Evolutionary conservation across 2,797 vertebrate genomes (phyloP).

Genomic region (Alectoris magna): DNA sequence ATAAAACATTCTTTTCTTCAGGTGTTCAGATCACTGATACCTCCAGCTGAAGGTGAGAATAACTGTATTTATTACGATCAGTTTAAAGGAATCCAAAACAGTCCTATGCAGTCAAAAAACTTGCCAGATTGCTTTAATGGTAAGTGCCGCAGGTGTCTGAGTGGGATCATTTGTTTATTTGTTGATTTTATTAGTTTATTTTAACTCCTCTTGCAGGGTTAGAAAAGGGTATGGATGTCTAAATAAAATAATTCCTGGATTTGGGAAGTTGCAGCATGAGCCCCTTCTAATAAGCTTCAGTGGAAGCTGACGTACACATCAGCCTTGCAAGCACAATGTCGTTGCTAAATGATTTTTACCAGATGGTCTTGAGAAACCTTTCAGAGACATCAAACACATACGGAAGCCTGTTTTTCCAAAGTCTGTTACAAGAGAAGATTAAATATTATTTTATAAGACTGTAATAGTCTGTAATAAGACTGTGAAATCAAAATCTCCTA

Average conservation of each 20-base stretch:
- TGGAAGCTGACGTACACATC: background rate
- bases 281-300: background rate
- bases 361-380: background rate
- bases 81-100: constrained; percentile 10
- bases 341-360: background rate
- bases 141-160: background rate
- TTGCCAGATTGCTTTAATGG: background rate
- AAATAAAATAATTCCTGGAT: background rate
- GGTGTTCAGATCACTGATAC: background rate
- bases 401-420: background rate
- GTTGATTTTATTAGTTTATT: background rate
- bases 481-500: background rate
- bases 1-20: background rate
- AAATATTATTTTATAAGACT: background rate
- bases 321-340: background rate
- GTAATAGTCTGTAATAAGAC: background rate
- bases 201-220: background rate
- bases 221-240: background rate
- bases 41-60: constrained; percentile 13
- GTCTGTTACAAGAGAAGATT: background rate
- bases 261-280: background rate
- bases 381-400: background rate
- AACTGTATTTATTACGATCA: constrained; percentile 1
- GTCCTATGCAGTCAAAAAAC: background rate
- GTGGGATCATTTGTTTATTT: background rate